Evolutionary conservation across 1,140 invertebrate genomes (phyloP).

Genomic region (Dufourea novaeangliae): DNA sequence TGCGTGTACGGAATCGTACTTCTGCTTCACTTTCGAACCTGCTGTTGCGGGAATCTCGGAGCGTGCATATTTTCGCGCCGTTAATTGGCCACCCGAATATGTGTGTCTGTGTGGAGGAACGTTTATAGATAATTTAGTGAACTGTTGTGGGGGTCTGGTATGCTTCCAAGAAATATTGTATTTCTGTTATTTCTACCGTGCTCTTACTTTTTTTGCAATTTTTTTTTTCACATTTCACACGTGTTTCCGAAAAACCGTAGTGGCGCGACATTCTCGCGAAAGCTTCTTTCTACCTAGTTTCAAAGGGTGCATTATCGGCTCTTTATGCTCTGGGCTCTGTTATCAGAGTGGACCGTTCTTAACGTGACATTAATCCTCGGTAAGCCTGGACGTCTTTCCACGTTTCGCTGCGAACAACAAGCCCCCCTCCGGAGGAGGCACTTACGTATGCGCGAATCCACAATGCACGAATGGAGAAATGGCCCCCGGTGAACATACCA

Average conservation of each 20-base stretch:
- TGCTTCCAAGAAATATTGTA: too few species aligned
- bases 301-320: conserved; percentile 15
- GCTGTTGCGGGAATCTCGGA: not conserved
- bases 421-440: too few species aligned
- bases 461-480: conserved; percentile 53
- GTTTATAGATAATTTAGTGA: not conserved
- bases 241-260: too few species aligned
- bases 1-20: conserved; percentile 12
- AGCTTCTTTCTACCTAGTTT: too few species aligned
- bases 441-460: conserved; percentile 74
- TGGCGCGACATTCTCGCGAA: not conserved
- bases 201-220: too few species aligned
- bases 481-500: conserved; percentile 47
- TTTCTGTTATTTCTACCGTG: too few species aligned
- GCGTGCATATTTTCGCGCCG: not conserved
- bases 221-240: too few species aligned
- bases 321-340: not conserved
- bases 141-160: not conserved
- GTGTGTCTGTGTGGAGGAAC: not conserved
- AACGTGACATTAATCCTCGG: conserved; percentile 73
- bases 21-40: not conserved
- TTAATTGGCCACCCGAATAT: not conserved
- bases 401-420: conserved; percentile 44
- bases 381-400: conserved; percentile 70
- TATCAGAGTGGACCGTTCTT: conserved; percentile 54